phyloP scores from a whole-genome alignment of 1,140 invertebrate species.

The Drosophila suzukii region DNA sequence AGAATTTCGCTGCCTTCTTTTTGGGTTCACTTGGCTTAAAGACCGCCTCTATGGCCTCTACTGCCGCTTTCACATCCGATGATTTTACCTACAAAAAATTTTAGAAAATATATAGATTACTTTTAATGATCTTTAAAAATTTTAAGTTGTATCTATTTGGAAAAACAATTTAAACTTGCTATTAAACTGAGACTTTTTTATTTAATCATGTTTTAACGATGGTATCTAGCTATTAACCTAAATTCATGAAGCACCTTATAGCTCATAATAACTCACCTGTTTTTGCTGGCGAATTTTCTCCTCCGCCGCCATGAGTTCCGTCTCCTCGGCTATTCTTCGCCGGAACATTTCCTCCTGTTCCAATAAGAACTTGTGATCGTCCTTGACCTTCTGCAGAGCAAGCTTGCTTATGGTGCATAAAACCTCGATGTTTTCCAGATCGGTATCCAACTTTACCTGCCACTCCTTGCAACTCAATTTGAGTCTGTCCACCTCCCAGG shows the following conservation, averaged over 20 bases:
- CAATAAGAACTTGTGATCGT: slow-evolving; percentile 40
- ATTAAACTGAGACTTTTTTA: too few species aligned
- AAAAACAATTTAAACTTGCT: too few species aligned
- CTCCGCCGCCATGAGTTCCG: slow-evolving; percentile 16
- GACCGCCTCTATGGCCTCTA: neutral
- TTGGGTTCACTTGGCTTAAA: slow-evolving; percentile 5
- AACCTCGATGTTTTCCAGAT: slow-evolving; percentile 46
- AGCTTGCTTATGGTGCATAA: slow-evolving; percentile 5
- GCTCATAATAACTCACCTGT: neutral
- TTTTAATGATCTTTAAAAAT: neutral
- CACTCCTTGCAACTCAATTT: slow-evolving; percentile 6
- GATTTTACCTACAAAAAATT: neutral
- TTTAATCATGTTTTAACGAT: too few species aligned
- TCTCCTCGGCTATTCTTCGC: slow-evolving; percentile 29
- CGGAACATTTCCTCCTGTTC: slow-evolving; percentile 44
- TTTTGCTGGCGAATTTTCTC: slow-evolving; percentile 1
- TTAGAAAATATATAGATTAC: neutral
- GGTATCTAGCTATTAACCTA: too few species aligned
- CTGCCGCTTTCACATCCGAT: neutral
- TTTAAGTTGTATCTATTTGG: neutral
- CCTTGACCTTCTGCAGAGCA: slow-evolving; percentile 33
- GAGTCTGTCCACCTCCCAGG: slow-evolving; percentile 17
- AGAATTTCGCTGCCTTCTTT: slow-evolving; percentile 24
- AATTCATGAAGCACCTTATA: too few species aligned
- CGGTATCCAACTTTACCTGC: slow-evolving; percentile 25